Evolutionary conservation across 2,113 vertebrate species (phyloP).

Genomic region (Indicator maculatus): DNA sequence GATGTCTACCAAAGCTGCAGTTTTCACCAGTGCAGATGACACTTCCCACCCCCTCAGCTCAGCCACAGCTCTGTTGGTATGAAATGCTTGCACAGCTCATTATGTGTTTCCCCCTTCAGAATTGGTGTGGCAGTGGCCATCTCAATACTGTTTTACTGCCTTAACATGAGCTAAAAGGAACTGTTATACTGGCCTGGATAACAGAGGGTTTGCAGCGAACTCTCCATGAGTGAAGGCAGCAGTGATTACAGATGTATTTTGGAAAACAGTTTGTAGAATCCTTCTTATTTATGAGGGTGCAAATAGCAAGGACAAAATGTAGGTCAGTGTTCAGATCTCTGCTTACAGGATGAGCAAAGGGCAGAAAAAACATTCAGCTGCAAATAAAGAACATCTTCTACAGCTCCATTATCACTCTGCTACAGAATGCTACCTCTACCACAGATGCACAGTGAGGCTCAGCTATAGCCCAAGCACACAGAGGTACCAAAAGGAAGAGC

Average conservation of each 20-base stretch:
- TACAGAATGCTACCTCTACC: neutral
- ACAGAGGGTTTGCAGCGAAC: neutral
- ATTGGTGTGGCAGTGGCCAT: neutral
- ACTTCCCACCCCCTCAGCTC: neutral
- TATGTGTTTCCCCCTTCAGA: accelerated
- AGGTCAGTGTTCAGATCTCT: neutral
- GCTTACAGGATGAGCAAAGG: neutral
- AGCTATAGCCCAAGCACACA: neutral
- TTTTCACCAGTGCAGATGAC: neutral
- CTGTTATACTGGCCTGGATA: neutral
- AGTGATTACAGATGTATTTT: neutral
- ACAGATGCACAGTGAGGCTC: neutral
- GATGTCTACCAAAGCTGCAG: neutral
- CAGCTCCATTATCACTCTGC: neutral
- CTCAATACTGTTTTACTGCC: neutral
- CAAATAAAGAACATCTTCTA: neutral
- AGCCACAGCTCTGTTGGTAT: neutral
- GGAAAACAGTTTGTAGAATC: neutral
- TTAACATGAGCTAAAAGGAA: neutral
- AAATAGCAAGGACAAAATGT: neutral
- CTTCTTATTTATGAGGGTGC: neutral
- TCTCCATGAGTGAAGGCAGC: neutral
- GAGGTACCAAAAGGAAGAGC: neutral
- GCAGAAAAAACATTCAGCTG: neutral
- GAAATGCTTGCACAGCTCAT: neutral